Evolutionary conservation across 2,113 vertebrate genomes (phyloP).

Genomic region (Holacanthus passer): DNA sequence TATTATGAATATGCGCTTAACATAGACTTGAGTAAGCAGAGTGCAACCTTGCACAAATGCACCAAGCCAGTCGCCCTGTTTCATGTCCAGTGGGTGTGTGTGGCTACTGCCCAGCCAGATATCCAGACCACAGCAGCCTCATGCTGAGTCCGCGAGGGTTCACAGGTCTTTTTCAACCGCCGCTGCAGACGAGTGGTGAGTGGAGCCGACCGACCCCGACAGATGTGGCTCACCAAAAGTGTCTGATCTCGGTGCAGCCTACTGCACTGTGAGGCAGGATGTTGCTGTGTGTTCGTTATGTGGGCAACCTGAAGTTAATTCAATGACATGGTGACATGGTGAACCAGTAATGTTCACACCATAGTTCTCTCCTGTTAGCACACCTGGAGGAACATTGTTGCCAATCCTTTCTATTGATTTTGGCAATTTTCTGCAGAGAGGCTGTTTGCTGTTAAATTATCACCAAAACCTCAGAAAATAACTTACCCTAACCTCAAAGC

Average conservation of each 20-base stretch:
- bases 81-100: neutral
- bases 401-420: neutral
- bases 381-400: neutral
- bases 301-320: slow-evolving; percentile 6
- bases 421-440: neutral
- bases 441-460: neutral
- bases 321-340: neutral
- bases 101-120: slow-evolving; percentile 14
- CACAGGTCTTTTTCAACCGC: slow-evolving; percentile 31
- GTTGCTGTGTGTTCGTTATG: slow-evolving; percentile 10
- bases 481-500: neutral
- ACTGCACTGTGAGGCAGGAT: neutral
- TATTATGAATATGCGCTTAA: neutral
- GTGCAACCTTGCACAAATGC: neutral
- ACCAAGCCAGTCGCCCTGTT: neutral
- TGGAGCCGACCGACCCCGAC: slow-evolving; percentile 36
- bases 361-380: neutral
- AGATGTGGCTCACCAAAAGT: slow-evolving; percentile 45
- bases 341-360: slow-evolving; percentile 7
- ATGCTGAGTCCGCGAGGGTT: slow-evolving; percentile 13
- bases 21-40: neutral
- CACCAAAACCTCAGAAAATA: neutral
- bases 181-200: slow-evolving; percentile 40
- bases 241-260: slow-evolving; percentile 43
- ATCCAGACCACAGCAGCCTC: slow-evolving; percentile 20